Evolutionary conservation across 2,797 vertebrate species (phyloP), one percentile per base, ranked within the genome.

Genomic region (Parotocinclus haroldoi): DNA sequence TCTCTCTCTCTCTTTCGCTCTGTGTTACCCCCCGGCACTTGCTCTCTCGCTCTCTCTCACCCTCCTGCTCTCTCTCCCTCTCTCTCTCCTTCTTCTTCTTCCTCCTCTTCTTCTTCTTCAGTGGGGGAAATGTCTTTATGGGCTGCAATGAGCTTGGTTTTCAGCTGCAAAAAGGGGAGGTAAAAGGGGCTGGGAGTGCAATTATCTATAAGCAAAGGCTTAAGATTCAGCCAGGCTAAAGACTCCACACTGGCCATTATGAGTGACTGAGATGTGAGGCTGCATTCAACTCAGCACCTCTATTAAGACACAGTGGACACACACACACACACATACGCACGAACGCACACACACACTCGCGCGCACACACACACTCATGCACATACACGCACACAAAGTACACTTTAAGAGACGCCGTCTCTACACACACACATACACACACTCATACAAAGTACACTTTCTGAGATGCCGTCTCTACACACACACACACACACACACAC

Each of bases 131-230:
- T 71, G 93, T 95, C 92, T 94, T 92, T 93, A 90, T 93, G 80
- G 81, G 92, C 90, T 87, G 96, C 96, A 99, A 99, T 99, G 95
- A 99, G 95, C 94, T 99, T 98, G 95, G 95, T 96, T 97, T 98
- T 98, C 95, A 96, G 94, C 92, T 91, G 93, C 72, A 50, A 74
- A 93, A 95, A 89, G 94, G 93, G 92, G 92, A 95, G 89, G 91
- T 91, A 95, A 92, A 96, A 77, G 69, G 84, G 94, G 93, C 93
- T 93, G 93, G 93, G 93, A 94, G 94, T 92, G 93, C 94, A 98
- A 98, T 98, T 97, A 98, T 94, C 93, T 91, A 93, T 91, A 93
- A 94, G 92, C 94, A 96, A 93, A 91, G 91, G 90, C 93, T 96
- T 93, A 91, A 94, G 93, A 95, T 90, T 90, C 91, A 93, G 94